Percentiles rank a stretch among this genome's conserved stretches.
Conservation (phyloP, 2,888 invertebrate species). For the Venustoraphidia nigricollis region DNA sequence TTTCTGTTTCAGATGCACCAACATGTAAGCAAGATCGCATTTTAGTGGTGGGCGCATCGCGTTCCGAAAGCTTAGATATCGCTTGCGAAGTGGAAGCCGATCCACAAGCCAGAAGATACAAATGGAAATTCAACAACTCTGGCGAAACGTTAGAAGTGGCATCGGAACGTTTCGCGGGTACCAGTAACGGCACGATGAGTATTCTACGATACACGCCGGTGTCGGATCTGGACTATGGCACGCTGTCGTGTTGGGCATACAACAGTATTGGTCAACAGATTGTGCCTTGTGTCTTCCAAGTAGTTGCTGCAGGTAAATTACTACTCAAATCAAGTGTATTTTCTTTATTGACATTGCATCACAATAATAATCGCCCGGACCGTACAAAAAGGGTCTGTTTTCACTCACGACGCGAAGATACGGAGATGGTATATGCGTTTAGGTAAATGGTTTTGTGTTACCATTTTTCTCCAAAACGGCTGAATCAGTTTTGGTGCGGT, state of each 20-base stretch:
- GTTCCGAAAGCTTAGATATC: constrained; percentile 74
- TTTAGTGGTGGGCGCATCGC: constrained; percentile 73
- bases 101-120: constrained; percentile 77
- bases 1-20: constrained; percentile 52
- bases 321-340: background rate
- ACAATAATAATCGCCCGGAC: too few relatives aligned
- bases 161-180: constrained; percentile 55
- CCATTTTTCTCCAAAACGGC: too few relatives aligned
- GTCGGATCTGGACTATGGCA: constrained; percentile 68
- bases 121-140: constrained; percentile 91
- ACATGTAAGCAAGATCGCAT: constrained; percentile 64
- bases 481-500: too few relatives aligned
- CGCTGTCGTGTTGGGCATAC: constrained; percentile 71
- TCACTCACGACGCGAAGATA: too few relatives aligned
- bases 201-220: constrained; percentile 45
- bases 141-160: constrained; percentile 76
- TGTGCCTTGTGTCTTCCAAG: constrained; percentile 74
- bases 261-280: constrained; percentile 73
- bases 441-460: too few relatives aligned
- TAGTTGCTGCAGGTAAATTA: constrained; percentile 69
- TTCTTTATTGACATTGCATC: too few relatives aligned
- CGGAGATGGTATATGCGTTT: too few relatives aligned
- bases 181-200: constrained; percentile 57
- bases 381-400: too few relatives aligned
- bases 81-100: constrained; percentile 83